These are phyloP conservation scores for Argentina silus DNA, from an alignment of 2,797 vertebrate genomes.

Conservation along the genomic window DNA sequence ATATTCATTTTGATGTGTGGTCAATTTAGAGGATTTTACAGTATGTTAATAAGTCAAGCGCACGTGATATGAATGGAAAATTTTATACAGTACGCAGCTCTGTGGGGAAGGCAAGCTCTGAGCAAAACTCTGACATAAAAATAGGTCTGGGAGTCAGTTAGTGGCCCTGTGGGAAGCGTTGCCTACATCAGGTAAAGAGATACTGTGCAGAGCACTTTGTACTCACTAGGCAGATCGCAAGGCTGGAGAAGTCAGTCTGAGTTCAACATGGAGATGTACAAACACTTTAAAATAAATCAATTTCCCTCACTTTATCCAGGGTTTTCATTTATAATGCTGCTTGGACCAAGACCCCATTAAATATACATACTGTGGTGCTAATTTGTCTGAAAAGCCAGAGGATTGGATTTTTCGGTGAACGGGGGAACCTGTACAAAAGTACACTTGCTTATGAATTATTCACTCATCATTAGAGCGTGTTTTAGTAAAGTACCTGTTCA, in stretches of 20 bases:
- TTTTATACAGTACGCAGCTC: no score
- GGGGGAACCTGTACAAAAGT: slow-evolving; percentile 12
- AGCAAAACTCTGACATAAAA: neutral
- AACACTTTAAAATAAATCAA: slow-evolving; percentile 26
- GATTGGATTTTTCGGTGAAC: slow-evolving; percentile 12
- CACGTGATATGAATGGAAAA: no score
- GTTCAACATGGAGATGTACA: slow-evolving; percentile 25
- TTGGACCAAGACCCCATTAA: slow-evolving; percentile 11
- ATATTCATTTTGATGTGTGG: no score
- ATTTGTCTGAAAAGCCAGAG: slow-evolving; percentile 21
- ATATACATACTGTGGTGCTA: slow-evolving; percentile 28
- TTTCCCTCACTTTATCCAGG: slow-evolving; percentile 18
- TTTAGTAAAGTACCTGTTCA: slow-evolving; percentile 12
- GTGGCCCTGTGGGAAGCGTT: slow-evolving; percentile 29
- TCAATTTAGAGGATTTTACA: no score
- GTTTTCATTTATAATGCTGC: slow-evolving; percentile 25
- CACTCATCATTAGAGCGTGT: neutral
- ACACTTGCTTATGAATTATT: slow-evolving; percentile 11
- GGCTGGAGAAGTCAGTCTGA: slow-evolving; percentile 11
- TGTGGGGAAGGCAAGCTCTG: neutral
- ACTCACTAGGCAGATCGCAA: slow-evolving; percentile 9
- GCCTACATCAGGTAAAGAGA: slow-evolving; percentile 16
- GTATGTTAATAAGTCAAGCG: no score
- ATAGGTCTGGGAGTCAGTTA: slow-evolving; percentile 1
- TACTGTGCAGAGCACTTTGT: slow-evolving; percentile 31